Evolutionary conservation across 2,888 invertebrate species (phyloP), one percentile per base, ranked within the genome.

Genomic region (Stenodema calcarata): DNA sequence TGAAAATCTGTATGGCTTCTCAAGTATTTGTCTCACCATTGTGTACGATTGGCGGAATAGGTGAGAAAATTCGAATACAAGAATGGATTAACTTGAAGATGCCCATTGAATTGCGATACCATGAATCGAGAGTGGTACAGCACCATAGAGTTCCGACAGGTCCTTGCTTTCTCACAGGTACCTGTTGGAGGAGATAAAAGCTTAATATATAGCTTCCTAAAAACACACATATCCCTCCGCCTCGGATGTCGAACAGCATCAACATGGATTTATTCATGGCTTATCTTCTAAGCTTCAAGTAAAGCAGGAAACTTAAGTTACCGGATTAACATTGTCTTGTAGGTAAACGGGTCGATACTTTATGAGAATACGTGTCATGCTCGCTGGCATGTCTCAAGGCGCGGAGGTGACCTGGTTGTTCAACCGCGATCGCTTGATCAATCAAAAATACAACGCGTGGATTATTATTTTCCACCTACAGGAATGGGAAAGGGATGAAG

Each of bases 381-480:
- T 76, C 50, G 50, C n/a, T 76, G 42, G 76, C 76, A 76, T 76
- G 76, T 76, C 76, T 16, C 70, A 16, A 18, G 23, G 27, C 12
- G 16, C 30, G 12, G 41, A 35, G 30, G 27, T 80, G 80, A 80
- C 80, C 80, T 18, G 27, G n/a, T 78, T 78, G 14, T n/a, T 14
- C 14, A 80, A 80, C 50, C 80, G 54, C 80, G 54, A 80, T 54
- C 18, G 23, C 14, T 28, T 28, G 28, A 80, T 80, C 80, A 80
- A 80, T 80, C 80, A 80, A 80, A 73, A 80, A 16, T 54, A 28
- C 27, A n/a, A 41, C 44, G 78, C 41, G 18, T 16, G n/a, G 16
- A 35, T 28, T 75, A 78, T 44, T 78, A 44, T 75, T 35, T 30
- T 30, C 35, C 75, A 42, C 35, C 35, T 7, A 23, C 14, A n/a